phyloP scores from a whole-genome alignment of 2,888 invertebrate species.

The Agrochola lychnidis region DNA sequence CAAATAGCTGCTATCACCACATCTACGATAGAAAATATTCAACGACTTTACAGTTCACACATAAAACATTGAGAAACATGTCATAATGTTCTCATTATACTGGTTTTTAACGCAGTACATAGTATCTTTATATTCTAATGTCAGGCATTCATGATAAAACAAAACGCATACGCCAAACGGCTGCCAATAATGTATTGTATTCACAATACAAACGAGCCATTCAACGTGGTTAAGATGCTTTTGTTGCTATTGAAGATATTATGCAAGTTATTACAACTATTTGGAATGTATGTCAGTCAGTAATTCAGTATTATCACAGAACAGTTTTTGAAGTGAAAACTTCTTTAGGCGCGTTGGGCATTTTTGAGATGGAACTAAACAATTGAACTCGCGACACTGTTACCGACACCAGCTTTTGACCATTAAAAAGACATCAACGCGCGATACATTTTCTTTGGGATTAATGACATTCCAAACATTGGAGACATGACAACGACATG shows the following conservation, averaged over 20 bases:
- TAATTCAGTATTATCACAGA: neutral
- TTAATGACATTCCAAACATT: too few relatives aligned
- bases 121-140: conserved; percentile 49
- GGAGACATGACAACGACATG: too few relatives aligned
- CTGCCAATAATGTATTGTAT: conserved; percentile 56
- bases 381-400: too few relatives aligned
- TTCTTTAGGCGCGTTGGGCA: too few relatives aligned
- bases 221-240: conserved; percentile 31
- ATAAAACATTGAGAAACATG: conserved; percentile 30
- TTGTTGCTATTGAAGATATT: conserved; percentile 43
- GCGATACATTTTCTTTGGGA: too few relatives aligned
- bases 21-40: conserved; percentile 12
- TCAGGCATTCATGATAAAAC: conserved; percentile 25
- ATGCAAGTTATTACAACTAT: conserved; percentile 40
- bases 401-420: too few relatives aligned
- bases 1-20: neutral
- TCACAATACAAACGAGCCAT: conserved; percentile 32
- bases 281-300: conserved; percentile 40
- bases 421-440: too few relatives aligned
- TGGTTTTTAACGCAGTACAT: conserved; percentile 27
- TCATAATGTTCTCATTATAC: conserved; percentile 35
- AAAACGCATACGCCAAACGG: conserved; percentile 38
- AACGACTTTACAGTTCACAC: conserved; percentile 22
- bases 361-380: too few relatives aligned
- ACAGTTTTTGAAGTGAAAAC: too few relatives aligned